A percentile compares a stretch with the other conserved stretches of the same genome.
Evolutionary conservation across 2,797 vertebrate genomes (phyloP).

Genomic region (Balearica regulorum): DNA sequence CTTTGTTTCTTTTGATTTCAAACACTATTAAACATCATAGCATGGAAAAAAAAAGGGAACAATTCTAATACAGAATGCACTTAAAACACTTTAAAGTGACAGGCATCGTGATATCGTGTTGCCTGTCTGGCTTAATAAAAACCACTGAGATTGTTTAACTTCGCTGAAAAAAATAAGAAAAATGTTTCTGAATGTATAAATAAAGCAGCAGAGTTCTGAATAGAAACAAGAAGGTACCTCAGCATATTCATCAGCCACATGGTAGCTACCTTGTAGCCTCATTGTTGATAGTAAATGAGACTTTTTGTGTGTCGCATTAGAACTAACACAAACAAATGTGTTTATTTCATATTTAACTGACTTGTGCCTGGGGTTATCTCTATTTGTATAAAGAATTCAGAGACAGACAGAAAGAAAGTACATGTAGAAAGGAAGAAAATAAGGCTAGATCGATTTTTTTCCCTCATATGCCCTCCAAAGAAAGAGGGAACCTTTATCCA

Average conservation of each 20-base stretch:
- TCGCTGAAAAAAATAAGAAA: slow-evolving; percentile 66
- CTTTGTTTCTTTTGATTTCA: slow-evolving; percentile 44
- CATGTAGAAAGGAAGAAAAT: slow-evolving; percentile 61
- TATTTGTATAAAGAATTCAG: slow-evolving; percentile 65
- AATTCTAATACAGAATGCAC: slow-evolving; percentile 66
- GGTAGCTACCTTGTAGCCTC: slow-evolving; percentile 79
- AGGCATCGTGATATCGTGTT: slow-evolving; percentile 27
- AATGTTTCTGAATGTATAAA: slow-evolving; percentile 75
- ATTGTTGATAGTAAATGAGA: slow-evolving; percentile 74
- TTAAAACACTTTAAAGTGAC: slow-evolving; percentile 45
- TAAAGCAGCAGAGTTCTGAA: slow-evolving; percentile 75
- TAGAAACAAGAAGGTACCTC: slow-evolving; percentile 77
- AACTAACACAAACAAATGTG: slow-evolving; percentile 63
- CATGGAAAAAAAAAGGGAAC: slow-evolving; percentile 49
- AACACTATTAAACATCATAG: slow-evolving; percentile 32
- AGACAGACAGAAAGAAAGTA: slow-evolving; percentile 43
- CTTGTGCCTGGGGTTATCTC: slow-evolving; percentile 66
- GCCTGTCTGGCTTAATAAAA: slow-evolving; percentile 60
- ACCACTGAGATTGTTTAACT: slow-evolving; percentile 61
- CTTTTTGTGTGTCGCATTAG: slow-evolving; percentile 71
- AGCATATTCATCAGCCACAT: slow-evolving; percentile 78
- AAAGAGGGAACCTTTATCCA: slow-evolving; percentile 29
- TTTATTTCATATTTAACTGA: slow-evolving; percentile 72
- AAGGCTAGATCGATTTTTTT: slow-evolving; percentile 37
- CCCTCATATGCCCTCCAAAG: slow-evolving; percentile 17